Base-by-base conservation (phyloP, 2,113 vertebrate species). In the Thymallus thymallus region DNA sequence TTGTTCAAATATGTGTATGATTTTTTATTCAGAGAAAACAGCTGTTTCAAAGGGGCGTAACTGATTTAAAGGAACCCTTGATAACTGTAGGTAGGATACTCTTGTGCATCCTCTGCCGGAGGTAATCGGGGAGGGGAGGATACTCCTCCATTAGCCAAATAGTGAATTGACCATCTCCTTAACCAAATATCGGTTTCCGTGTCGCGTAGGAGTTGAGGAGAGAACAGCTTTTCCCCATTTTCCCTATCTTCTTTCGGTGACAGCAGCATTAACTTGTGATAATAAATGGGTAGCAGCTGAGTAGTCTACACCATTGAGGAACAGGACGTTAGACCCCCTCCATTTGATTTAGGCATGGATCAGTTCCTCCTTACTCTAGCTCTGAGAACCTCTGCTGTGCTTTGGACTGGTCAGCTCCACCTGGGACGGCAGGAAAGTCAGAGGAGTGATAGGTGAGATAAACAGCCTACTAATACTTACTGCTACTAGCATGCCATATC, bases 371-470 rank as follows among this genome's bases (percentile, higher is more conserved):
- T 56, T 45, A 58, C 35, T 16, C 23, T 32, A 9, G 22, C 1
- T 48, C 63, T 13, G 20, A 68, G 20, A 71, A 56, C 24, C 61
- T 71, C 55, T 72, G 55, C 56, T 71, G 68, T 4, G 26, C 51
- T 71, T 63, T 16, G 55, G 41, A 13, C 10, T 55, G 13, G 4
- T 16, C 46, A 24, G 73, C 12, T 41, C 56, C 20, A 35, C 29
- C 69, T 65, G 29, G 20, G 46, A 9, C n/a, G 30, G 18, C 51
- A 4, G 14, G 6, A 14, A n/a, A 13, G 22, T 3, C 20, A 7
- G 22, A 35, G 66, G 65, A 16, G 62, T 26, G 16, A 22, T 48
- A 13, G 45, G 45, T 46, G 45, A 13, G 45, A 13, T 3, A 46
- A 9, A 13, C 45, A 46, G 45, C 13, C 6, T 46, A 13, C 45